Base-by-base conservation (phyloP, 2,888 invertebrate genomes). In the Phortica magna region DNA sequence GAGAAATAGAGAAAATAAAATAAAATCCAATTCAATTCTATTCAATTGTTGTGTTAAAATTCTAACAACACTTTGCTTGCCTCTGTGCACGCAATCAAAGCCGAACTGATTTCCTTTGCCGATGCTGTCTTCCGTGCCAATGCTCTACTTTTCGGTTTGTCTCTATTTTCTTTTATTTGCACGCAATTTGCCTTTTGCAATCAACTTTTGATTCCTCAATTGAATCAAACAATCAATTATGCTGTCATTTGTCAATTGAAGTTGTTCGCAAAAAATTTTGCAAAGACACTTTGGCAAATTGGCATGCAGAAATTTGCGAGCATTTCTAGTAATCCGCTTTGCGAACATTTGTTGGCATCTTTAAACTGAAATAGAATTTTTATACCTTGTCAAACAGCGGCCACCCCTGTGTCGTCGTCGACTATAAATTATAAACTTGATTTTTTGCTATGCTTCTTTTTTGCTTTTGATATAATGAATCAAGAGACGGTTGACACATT, bases 181-280 rank as follows among this genome's bases (percentile, higher is more conserved):
- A 65, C 31, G 65, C 70, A 71, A 71, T 71, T 71, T 71, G 70
- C 70, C 70, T 71, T 68, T 71, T 71, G 70, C 70, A 74, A 74
- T 53, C 79, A 81, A 75, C 81, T 83, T 85, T 85, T 85, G 85
- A 88, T 87, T 88, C 85, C 81, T 59, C 87, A 81, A 85, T 85
- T 87, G 85, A 87, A 88, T 87, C 85, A 85, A 83, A 85, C 85
- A 85, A 88, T 88, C 85, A 85, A 85, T 85, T 85, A 85, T 88
- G 84, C 78, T 85, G 88, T 87, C 88, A 80, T 81, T 77, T 82
- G 75, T 53, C 75, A 71, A 65, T 65, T 65, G 70, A 41, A 71
- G 42, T 71, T 42, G 48, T 55, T 67, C 67, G 39, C 19, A 43
- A 48, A 70, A 65, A 65, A 65, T 48, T 2, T 12, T 48, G 12